Conservation (phyloP, 1,140 invertebrate species). For the Dendroctonus valens region DNA sequence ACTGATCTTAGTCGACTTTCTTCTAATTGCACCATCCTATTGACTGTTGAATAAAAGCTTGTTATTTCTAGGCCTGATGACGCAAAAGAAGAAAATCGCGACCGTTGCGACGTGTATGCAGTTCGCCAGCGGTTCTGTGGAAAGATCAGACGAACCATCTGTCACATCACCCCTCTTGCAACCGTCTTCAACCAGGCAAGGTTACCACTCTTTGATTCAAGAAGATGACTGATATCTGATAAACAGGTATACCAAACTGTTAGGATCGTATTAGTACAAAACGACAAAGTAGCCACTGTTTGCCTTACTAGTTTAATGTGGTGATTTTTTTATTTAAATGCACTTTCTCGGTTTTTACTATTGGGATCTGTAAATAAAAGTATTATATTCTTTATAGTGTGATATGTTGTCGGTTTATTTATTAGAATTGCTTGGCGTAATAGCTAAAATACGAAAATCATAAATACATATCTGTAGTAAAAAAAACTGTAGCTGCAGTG, state of each 20-base stretch:
- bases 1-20: too few relatives aligned
- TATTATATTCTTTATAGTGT: constrained; percentile 5
- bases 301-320: too few relatives aligned
- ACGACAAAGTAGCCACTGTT: too few relatives aligned
- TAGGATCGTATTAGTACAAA: too few relatives aligned
- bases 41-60: too few relatives aligned
- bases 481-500: too few relatives aligned
- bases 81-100: constrained; percentile 19
- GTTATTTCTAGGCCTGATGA: constrained; percentile 39
- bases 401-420: neutral
- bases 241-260: neutral
- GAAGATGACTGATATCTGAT: constrained; percentile 5
- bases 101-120: constrained; percentile 21
- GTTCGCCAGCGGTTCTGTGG: constrained; percentile 26
- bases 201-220: constrained; percentile 40
- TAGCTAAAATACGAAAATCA: too few relatives aligned
- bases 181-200: constrained; percentile 39
- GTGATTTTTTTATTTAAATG: too few relatives aligned
- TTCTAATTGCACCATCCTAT: too few relatives aligned
- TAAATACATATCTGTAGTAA: too few relatives aligned
- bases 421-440: neutral
- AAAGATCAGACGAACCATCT: constrained; percentile 26
- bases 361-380: neutral
- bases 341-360: too few relatives aligned
- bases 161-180: constrained; percentile 40